Evolutionary conservation across 2,797 vertebrate genomes (phyloP).

Genomic region (Allobates femoralis): DNA sequence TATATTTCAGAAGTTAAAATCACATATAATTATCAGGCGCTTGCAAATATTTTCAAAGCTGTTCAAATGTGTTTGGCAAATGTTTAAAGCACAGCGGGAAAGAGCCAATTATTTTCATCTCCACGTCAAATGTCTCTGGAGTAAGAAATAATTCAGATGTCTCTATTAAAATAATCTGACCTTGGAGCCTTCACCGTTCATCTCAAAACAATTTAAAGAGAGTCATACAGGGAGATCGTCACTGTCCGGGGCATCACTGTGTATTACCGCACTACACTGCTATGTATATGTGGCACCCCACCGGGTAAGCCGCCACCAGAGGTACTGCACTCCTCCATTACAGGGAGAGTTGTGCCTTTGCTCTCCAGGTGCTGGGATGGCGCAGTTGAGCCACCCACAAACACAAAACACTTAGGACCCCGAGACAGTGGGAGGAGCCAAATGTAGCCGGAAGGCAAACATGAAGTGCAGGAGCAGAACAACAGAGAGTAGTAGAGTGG

Average conservation of each 20-base stretch:
- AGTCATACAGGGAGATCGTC: background rate
- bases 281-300: slow-evolving; percentile 9
- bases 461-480: no score
- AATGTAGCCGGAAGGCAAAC: no score
- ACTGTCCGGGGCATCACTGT: background rate
- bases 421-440: no score
- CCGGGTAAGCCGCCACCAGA: no score
- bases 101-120: slow-evolving; percentile 56
- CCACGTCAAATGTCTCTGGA: slow-evolving; percentile 52
- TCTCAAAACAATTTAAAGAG: background rate
- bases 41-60: slow-evolving; percentile 63
- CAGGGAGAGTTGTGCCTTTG: no score
- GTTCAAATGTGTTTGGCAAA: slow-evolving; percentile 57
- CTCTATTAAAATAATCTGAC: slow-evolving; percentile 56
- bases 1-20: slow-evolving; percentile 46
- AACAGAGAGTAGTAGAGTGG: no score
- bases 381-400: no score
- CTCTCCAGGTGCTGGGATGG: no score
- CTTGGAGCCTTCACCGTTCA: slow-evolving; percentile 38
- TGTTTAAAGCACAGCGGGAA: slow-evolving; percentile 58
- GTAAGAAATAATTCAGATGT: slow-evolving; percentile 54
- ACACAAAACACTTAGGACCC: no score
- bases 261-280: background rate
- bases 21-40: slow-evolving; percentile 55
- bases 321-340: no score